phyloP scores from a whole-genome alignment of 2,888 invertebrate genomes.

The Philereme transversata region DNA sequence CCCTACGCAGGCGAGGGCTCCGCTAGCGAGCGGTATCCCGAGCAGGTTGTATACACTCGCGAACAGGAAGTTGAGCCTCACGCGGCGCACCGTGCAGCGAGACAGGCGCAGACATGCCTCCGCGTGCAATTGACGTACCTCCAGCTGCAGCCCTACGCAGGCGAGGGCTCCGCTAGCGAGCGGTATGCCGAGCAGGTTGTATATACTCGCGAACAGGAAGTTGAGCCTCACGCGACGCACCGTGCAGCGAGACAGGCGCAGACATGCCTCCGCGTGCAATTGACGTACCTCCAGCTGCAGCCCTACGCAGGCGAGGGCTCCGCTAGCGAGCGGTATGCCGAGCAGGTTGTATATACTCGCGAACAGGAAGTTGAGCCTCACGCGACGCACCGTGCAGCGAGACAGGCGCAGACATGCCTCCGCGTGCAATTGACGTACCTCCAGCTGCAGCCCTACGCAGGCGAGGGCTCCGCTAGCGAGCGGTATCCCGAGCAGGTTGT shows the following conservation, averaged over 20 bases:
- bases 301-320: conserved; percentile 91
- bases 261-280: no score
- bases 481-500: conserved; percentile 98
- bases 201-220: conserved; percentile 98
- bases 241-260: conserved; percentile 84
- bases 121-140: conserved; percentile 60
- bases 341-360: conserved; percentile 98
- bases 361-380: conserved; percentile 96
- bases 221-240: conserved; percentile 95
- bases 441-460: conserved; percentile 89
- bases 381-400: conserved; percentile 93
- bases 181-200: conserved; percentile 98
- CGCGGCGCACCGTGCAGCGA: conserved; percentile 93
- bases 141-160: conserved; percentile 89
- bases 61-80: conserved; percentile 96
- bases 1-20: conserved; percentile 91
- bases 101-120: no score
- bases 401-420: no score
- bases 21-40: conserved; percentile 98
- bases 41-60: conserved; percentile 98
- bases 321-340: conserved; percentile 98
- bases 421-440: conserved; percentile 60
- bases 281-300: conserved; percentile 85
- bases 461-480: conserved; percentile 97
- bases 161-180: conserved; percentile 97